Base-by-base conservation (phyloP, 2,888 invertebrate species). In the Anodontia alba region DNA sequence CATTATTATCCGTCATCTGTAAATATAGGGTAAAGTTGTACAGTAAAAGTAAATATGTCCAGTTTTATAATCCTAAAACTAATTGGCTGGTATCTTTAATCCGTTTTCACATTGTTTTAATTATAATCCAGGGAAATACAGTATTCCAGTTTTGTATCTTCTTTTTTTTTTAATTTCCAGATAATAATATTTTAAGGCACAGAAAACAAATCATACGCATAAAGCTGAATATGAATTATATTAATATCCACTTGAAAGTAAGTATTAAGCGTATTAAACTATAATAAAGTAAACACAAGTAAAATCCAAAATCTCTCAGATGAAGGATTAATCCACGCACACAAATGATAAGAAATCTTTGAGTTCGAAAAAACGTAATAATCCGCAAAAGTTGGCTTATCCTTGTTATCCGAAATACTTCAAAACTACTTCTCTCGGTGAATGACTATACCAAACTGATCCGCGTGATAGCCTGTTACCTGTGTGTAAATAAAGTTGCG, bases 1-100 rank as follows among this genome's bases (percentile, higher is more conserved):
- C 62, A 62, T 62, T 33, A 17, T 62, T 62, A 62, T 62, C 62
- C 62, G 17, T 20, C 62, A 62, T 62, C 62, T 62, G 62, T 54
- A 62, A 33, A 33, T 33, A 33, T 8, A 62, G 62, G 10, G 5
- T 20, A 15, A 33, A 54, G n/a, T 20, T 20, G 5, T 49, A n/a
- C n/a, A n/a, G n/a, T n/a, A 54, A 54, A 26, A 8, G 3, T 23
- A 23, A 54, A 54, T 33, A 62, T 5, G 23, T 8, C 26, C 7
- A 29, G 12, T 54, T 5, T 20, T 20, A 23, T 54, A 29, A 54
- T 54, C 54, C 54, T 10, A 10, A 23, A 12, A 3, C 29, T 26
- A 7, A 10, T 12, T 57, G 7, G 33, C 5, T 15, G 31, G 62
- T 20, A 29, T 33, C 33, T 62, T 62, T 20, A 62, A 62, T 62